Evolutionary conservation across 2,113 vertebrate genomes (phyloP).

Genomic region (Malurus melanocephalus): DNA sequence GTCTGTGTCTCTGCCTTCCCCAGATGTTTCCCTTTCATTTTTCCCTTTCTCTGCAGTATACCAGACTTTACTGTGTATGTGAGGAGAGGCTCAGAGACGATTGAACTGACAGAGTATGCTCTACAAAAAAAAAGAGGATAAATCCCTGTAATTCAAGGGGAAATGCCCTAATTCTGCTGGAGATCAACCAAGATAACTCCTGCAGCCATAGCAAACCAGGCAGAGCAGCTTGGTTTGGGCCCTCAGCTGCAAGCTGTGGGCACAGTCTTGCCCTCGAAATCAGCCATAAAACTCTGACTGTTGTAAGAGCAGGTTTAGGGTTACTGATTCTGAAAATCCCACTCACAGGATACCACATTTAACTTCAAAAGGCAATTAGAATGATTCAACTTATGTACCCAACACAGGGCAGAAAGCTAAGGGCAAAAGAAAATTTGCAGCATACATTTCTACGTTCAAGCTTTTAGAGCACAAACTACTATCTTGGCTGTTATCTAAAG

Average conservation of each 20-base stretch:
- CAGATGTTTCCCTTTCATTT: not conserved
- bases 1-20: not conserved
- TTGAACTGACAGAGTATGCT: not conserved
- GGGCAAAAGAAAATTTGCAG: not conserved
- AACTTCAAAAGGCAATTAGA: not conserved
- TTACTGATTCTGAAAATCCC: not conserved
- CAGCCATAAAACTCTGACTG: not conserved
- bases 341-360: not conserved
- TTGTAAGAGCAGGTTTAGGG: not conserved
- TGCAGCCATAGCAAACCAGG: not conserved
- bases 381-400: not conserved
- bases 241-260: not conserved
- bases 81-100: not conserved
- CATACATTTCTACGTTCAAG: rapidly evolving
- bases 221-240: not conserved
- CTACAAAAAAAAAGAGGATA: not conserved
- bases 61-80: not conserved
- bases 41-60: not conserved
- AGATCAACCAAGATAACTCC: not conserved
- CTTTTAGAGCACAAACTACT: not conserved
- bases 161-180: not conserved
- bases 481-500: not conserved
- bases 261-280: not conserved
- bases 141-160: not conserved
- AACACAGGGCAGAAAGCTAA: not conserved